Evolutionary conservation across 2,113 vertebrate species (phyloP).

Genomic region (Passer montanus): DNA sequence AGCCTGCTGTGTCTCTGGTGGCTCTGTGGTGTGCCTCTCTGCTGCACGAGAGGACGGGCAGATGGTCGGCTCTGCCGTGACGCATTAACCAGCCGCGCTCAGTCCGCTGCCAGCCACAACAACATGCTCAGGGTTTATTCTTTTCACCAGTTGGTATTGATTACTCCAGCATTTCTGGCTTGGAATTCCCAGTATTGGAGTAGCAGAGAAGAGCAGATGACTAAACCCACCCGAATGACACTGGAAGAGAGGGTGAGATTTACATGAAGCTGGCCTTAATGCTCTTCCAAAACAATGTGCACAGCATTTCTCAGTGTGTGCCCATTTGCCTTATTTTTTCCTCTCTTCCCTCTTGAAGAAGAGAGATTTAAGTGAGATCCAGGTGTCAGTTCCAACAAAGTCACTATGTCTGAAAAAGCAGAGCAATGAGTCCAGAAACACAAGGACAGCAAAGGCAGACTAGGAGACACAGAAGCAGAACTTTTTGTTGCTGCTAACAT

Average conservation of each 20-base stretch:
- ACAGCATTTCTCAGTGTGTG: neutral
- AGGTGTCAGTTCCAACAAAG: neutral
- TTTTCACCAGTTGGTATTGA: constrained; percentile 1
- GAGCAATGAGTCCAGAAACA: neutral
- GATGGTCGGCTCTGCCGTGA: constrained; percentile 23
- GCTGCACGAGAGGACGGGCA: constrained; percentile 27
- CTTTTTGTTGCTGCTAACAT: neutral
- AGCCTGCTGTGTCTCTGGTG: neutral
- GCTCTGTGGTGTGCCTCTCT: neutral
- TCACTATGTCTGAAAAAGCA: neutral
- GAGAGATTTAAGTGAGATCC: neutral
- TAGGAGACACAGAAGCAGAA: neutral
- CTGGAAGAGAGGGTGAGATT: neutral
- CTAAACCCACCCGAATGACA: neutral
- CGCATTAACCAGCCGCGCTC: constrained; percentile 1
- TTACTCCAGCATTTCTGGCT: constrained; percentile 13
- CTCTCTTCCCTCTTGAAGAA: neutral
- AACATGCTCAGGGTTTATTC: constrained; percentile 14
- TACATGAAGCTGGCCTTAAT: neutral
- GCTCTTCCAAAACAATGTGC: neutral
- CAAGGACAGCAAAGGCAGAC: neutral
- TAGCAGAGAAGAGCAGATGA: neutral
- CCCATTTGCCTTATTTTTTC: neutral
- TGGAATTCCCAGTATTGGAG: neutral
- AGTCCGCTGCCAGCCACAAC: constrained; percentile 40